Percentiles rank a stretch among this genome's conserved stretches.
Conservation (phyloP, 2,797 vertebrate species). For the Ambastaia sidthimunki region DNA sequence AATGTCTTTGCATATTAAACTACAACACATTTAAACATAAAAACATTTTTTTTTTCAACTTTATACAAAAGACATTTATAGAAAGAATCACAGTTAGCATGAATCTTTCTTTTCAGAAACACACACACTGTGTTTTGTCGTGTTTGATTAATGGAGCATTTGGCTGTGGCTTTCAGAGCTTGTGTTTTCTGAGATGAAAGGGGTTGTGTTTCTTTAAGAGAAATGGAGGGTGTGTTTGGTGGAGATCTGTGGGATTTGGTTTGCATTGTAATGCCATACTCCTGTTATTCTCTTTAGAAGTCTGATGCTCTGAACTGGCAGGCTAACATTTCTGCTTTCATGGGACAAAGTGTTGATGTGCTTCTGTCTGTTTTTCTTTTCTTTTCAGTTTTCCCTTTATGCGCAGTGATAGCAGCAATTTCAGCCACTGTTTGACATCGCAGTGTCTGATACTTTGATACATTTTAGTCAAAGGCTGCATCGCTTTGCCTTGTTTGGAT, state of each 20-base stretch:
- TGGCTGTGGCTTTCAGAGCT: constrained; percentile 18
- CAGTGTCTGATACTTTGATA: neutral
- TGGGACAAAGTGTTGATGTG: neutral
- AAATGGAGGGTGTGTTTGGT: neutral
- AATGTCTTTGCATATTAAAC: neutral
- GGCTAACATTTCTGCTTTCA: constrained; percentile 12
- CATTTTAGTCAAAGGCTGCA: neutral
- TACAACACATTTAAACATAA: neutral
- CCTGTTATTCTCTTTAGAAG: constrained; percentile 8
- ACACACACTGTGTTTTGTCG: neutral
- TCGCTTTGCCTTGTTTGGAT: constrained; percentile 10
- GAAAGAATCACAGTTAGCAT: neutral
- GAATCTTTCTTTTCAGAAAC: neutral
- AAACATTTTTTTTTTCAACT: neutral
- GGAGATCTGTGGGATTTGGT: constrained; percentile 20
- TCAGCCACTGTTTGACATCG: neutral
- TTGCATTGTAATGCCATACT: constrained; percentile 14
- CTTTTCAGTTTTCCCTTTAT: neutral
- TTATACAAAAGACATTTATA: neutral
- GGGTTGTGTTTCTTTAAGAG: constrained; percentile 20
- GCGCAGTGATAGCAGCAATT: constrained; percentile 11
- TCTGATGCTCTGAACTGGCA: constrained; percentile 12
- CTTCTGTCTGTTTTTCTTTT: neutral
- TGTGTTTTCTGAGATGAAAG: constrained; percentile 31
- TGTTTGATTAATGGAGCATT: constrained; percentile 37